These are phyloP conservation scores for Chanos chanos DNA, from an alignment of 2,797 vertebrate genomes.

Conservation along the genomic window DNA sequence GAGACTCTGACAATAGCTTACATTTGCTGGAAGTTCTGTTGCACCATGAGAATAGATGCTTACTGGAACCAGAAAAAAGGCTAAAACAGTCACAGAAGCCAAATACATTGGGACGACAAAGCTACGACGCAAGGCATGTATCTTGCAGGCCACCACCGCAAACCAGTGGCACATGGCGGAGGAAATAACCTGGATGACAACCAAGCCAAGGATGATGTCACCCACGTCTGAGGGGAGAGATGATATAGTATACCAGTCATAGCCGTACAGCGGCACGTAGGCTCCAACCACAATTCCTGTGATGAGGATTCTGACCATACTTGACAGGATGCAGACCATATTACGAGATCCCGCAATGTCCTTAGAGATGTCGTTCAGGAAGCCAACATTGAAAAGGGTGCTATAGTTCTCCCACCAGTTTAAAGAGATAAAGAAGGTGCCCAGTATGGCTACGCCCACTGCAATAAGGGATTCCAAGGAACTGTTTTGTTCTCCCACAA, in stretches of 20 bases:
- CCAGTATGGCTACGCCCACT: constrained; percentile 55
- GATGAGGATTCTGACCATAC: constrained; percentile 57
- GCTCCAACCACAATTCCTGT: constrained; percentile 56
- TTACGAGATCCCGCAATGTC: constrained; percentile 53
- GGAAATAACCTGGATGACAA: constrained; percentile 62
- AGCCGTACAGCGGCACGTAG: constrained; percentile 47
- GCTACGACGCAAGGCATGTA: constrained; percentile 63
- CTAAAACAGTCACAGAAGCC: constrained; percentile 54
- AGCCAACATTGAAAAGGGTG: constrained; percentile 37
- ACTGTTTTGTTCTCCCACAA: constrained; percentile 21
- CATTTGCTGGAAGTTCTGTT: constrained; percentile 2
- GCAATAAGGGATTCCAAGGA: constrained; percentile 20
- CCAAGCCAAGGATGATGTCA: constrained; percentile 38
- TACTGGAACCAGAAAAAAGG: constrained; percentile 47
- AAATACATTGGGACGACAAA: constrained; percentile 65
- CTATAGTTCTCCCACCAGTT: constrained; percentile 70
- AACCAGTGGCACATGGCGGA: constrained; percentile 69
- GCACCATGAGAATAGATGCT: too few relatives aligned
- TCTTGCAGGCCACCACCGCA: constrained; percentile 66
- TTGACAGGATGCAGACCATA: constrained; percentile 55
- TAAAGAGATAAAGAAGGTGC: constrained; percentile 55
- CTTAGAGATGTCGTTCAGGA: constrained; percentile 40
- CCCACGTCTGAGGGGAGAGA: constrained; percentile 32
- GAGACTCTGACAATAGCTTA: constrained; percentile 11
- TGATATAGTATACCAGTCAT: constrained; percentile 50